Evolutionary conservation across 2,888 invertebrate genomes (phyloP).

Genomic region (Ochropleura leucogaster): DNA sequence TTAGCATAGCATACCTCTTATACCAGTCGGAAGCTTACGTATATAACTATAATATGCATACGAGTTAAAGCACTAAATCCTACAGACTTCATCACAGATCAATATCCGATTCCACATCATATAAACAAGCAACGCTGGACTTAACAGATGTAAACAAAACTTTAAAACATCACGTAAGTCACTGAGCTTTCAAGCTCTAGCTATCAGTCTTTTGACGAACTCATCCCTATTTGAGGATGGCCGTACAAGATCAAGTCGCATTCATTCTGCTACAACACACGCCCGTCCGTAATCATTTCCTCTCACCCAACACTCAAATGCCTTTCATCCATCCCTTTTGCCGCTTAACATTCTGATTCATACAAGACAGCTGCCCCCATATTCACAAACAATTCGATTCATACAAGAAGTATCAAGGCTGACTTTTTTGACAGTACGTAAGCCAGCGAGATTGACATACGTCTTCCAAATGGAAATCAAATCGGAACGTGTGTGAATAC

Average conservation of each 20-base stretch:
- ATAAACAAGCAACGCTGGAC: constrained; percentile 8
- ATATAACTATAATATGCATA: constrained; percentile 5
- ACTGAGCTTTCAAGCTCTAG: neutral
- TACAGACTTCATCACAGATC: constrained; percentile 35
- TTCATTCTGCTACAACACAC: too few species aligned
- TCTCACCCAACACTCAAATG: too few species aligned
- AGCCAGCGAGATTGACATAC: too few species aligned
- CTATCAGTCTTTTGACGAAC: constrained; percentile 36
- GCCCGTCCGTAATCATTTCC: too few species aligned
- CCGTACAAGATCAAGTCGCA: constrained; percentile 1
- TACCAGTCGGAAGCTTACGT: neutral
- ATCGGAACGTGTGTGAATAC: too few species aligned
- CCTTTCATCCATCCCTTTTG: too few species aligned
- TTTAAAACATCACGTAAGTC: constrained; percentile 17
- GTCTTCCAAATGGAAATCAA: too few species aligned
- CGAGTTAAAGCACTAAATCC: constrained; percentile 5
- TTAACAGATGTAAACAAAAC: neutral
- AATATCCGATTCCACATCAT: constrained; percentile 5
- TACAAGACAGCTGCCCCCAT: too few species aligned
- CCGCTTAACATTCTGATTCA: too few species aligned
- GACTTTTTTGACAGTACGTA: too few species aligned
- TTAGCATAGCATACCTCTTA: neutral
- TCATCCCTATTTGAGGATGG: neutral
- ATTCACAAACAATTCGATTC: too few species aligned
- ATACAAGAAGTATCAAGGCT: too few species aligned